Base-by-base conservation (phyloP, 2,797 vertebrate genomes). In the Champsocephalus gunnari region DNA sequence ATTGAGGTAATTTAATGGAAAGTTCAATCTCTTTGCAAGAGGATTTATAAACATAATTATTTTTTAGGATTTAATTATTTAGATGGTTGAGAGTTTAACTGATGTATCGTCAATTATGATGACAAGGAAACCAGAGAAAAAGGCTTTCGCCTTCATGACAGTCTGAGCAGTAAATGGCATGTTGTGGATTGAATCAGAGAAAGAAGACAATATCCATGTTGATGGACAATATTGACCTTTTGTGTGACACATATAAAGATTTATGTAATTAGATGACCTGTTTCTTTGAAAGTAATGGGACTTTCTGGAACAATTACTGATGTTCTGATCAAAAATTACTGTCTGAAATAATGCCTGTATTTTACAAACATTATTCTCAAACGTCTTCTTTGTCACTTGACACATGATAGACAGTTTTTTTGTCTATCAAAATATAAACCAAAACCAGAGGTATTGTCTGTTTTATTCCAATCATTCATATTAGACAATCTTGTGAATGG, bases 211-310 rank as follows among this genome's bases (percentile, higher is more conserved):
- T 38, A 48, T 55, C 50, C 63, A 19, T 13, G 60, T 54, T 70
- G 41, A 58, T 41, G 67, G 67, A 59, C 41, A 24, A 21, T 9
- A 41, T 3, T 59, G 14, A 60, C 55, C 61, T 71, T 71, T 32
- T 5, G 28, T 7, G 16, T 77, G 55, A 60, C 41, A 78, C 24
- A 19, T 54, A 43, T 49, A 60, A 56, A 50, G 44, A 72, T 10
- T 67, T 45, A 57, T 51, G n/a, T 50, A n/a, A 74, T 66, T 34
- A 38, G 34, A 56, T 75, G 54, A 28, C 49, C 44, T 12, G 21
- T 57, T 53, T n/a, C 8, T 38, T 45, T 67, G 45, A 9, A 50
- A 51, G 61, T 28, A 57, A 45, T 65, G 17, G 24, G 47, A 14
- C 13, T 55, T 63, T 12, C 47, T 32, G 5, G 17, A 24, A 47